phyloP scores from a whole-genome alignment of 2,113 vertebrate species.

The Nothocercus julius region DNA sequence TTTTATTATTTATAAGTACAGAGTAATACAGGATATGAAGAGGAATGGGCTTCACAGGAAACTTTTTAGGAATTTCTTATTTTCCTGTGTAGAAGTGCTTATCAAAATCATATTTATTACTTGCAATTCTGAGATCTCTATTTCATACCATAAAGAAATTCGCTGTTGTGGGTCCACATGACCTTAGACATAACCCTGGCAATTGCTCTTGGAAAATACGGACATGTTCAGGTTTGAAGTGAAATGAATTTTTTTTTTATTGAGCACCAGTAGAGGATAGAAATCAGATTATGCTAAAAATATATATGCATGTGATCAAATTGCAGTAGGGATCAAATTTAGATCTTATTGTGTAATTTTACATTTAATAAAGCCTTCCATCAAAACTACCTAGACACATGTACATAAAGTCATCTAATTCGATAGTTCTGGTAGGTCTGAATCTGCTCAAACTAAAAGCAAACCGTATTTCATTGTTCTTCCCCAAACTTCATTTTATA shows the following conservation, averaged over 20 bases:
- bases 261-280: background rate
- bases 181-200: constrained; percentile 53
- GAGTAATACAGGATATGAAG: constrained; percentile 59
- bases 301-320: background rate
- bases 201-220: constrained; percentile 37
- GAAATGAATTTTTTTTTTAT: constrained; percentile 18
- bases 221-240: constrained; percentile 23
- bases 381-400: background rate
- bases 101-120: constrained; percentile 53
- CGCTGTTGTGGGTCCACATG: constrained; percentile 1
- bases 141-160: constrained; percentile 36
- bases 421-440: background rate
- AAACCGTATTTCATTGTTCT: constrained; percentile 9
- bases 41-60: constrained; percentile 53
- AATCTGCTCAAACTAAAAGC: background rate
- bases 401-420: background rate
- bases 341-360: background rate
- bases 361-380: background rate
- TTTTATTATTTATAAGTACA: constrained; percentile 78
- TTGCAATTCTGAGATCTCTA: constrained; percentile 43
- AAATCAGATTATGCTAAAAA: constrained; percentile 25
- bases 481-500: background rate
- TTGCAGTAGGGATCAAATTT: background rate
- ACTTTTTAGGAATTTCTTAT: constrained; percentile 69
- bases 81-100: constrained; percentile 37